These are phyloP conservation scores for Drosophila neonasuta DNA, from an alignment of 2,888 invertebrate genomes.

Conservation along the genomic window DNA sequence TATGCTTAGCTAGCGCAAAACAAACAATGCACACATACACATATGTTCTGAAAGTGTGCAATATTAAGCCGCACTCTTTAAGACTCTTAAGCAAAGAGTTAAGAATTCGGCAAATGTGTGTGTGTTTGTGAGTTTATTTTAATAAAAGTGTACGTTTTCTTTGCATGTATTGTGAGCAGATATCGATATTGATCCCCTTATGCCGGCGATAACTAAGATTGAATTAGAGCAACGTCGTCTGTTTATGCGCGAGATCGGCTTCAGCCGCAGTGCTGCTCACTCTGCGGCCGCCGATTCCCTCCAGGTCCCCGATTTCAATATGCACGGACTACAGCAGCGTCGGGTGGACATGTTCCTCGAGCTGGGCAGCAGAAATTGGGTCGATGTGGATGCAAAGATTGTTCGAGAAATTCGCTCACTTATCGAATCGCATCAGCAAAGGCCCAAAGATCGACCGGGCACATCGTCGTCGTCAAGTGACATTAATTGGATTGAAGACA, in stretches of 20 bases:
- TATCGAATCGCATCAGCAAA: slow-evolving; percentile 15
- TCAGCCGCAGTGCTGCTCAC: slow-evolving; percentile 41
- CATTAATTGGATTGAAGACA: slow-evolving; percentile 48
- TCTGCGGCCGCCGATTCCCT: slow-evolving; percentile 35
- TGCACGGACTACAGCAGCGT: slow-evolving; percentile 36
- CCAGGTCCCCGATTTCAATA: slow-evolving; percentile 40
- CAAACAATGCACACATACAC: slow-evolving; percentile 19
- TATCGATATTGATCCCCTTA: not conserved
- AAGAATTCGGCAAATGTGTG: slow-evolving; percentile 3
- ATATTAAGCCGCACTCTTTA: slow-evolving; percentile 2
- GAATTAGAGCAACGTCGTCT: slow-evolving; percentile 46
- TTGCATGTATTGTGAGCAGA: slow-evolving; percentile 35
- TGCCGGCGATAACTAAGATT: not conserved
- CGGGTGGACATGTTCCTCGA: slow-evolving; percentile 41
- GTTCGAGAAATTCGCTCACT: slow-evolving; percentile 25
- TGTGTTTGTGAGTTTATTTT: slow-evolving; percentile 20
- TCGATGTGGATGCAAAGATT: slow-evolving; percentile 37
- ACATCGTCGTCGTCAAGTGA: slow-evolving; percentile 57
- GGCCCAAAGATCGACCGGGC: slow-evolving; percentile 9
- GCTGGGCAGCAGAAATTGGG: slow-evolving; percentile 35
- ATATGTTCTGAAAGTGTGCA: not conserved
- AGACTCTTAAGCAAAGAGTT: slow-evolving; percentile 23
- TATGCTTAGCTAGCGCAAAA: slow-evolving; percentile 28
- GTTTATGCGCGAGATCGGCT: slow-evolving; percentile 46
- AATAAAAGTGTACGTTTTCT: slow-evolving; percentile 46